phyloP scores from a whole-genome alignment of 2,797 vertebrate species.

The Phylloscopus collybita region DNA sequence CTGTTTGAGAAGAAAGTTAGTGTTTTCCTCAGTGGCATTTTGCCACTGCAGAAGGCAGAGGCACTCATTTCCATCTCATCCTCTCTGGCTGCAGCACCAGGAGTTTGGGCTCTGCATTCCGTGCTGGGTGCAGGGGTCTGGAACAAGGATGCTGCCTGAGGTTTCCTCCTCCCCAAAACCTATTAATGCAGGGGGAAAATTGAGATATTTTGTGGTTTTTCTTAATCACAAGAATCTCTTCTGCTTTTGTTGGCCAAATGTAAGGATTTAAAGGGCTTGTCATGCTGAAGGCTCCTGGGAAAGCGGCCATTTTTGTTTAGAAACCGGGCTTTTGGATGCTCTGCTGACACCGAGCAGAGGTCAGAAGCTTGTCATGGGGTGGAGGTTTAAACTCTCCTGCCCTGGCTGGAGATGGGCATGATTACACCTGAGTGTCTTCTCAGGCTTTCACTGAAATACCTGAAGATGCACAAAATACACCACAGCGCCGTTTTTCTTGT shows the following conservation, averaged over 20 bases:
- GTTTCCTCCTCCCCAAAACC: neutral
- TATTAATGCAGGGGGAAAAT: neutral
- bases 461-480: neutral
- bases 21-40: neutral
- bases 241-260: neutral
- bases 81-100: neutral
- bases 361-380: accelerated
- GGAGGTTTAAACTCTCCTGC: neutral
- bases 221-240: neutral
- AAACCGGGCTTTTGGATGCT: neutral
- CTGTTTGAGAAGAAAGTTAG: neutral
- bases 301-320: neutral
- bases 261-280: neutral
- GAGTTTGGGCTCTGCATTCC: neutral
- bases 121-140: neutral
- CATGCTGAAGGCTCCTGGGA: neutral
- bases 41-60: neutral
- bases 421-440: neutral
- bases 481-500: neutral
- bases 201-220: neutral
- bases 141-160: accelerated
- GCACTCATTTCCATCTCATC: accelerated
- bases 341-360: accelerated
- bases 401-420: accelerated
- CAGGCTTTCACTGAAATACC: neutral